Conservation (phyloP, 2,888 invertebrate species). For the Dasysyrphus albostriatus region DNA sequence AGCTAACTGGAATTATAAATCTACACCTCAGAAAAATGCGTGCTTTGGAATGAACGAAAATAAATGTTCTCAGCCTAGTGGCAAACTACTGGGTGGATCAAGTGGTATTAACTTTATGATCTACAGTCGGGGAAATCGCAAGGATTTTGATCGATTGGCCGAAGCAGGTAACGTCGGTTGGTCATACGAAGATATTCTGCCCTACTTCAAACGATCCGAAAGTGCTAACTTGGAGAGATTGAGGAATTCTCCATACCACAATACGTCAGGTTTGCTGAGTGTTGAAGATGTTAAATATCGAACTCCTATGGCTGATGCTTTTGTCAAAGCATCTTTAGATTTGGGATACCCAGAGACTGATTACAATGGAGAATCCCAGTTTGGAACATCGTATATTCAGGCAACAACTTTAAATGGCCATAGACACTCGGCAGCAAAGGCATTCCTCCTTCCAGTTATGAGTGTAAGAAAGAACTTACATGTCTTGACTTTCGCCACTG, state of each 20-base stretch:
- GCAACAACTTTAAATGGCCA: conserved; percentile 85
- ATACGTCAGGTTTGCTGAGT: conserved; percentile 85
- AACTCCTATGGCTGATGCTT: conserved; percentile 85
- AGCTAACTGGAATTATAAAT: conserved; percentile 88
- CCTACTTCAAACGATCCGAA: conserved; percentile 86
- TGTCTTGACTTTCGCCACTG: conserved; percentile 84
- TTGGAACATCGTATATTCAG: conserved; percentile 86
- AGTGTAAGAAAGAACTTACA: conserved; percentile 84
- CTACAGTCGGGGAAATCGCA: conserved; percentile 88
- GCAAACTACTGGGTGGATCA: conserved; percentile 85
- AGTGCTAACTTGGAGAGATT: conserved; percentile 83
- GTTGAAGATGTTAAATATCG: conserved; percentile 85
- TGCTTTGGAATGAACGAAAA: conserved; percentile 84
- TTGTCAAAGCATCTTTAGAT: conserved; percentile 86
- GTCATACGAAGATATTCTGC: conserved; percentile 86
- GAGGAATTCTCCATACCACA: conserved; percentile 85
- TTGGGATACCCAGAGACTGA: conserved; percentile 82
- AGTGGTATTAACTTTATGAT: conserved; percentile 86
- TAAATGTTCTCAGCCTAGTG: conserved; percentile 84
- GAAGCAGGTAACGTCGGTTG: conserved; percentile 88
- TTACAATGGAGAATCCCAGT: conserved; percentile 86
- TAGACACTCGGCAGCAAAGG: conserved; percentile 85
- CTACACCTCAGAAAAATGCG: conserved; percentile 86
- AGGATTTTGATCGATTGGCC: conserved; percentile 88
- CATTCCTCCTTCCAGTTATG: conserved; percentile 84